Conservation (phyloP, 2,797 vertebrate genomes). For the Malurus leucopterus region DNA sequence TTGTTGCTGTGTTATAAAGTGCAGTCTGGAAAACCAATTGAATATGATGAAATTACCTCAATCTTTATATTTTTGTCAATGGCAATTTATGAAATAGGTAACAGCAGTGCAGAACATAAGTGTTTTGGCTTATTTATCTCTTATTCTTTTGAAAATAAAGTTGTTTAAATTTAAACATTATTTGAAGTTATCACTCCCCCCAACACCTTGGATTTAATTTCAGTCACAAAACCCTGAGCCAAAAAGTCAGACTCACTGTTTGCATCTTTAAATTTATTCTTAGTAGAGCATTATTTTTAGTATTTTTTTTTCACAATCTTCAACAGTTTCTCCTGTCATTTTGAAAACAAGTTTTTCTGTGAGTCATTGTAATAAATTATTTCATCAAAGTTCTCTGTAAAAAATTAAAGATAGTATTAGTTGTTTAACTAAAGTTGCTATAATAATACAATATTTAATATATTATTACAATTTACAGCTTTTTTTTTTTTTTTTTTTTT, state of each 20-base stretch:
- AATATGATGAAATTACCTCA: neutral
- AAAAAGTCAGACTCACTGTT: constrained; percentile 62
- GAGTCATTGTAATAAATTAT: constrained; percentile 85
- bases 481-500: constrained; percentile 19
- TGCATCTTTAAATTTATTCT: constrained; percentile 87
- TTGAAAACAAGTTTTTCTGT: constrained; percentile 85
- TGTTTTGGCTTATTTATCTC: neutral
- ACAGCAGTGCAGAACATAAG: neutral
- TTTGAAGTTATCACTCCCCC: neutral
- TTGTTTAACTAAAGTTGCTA: constrained; percentile 86
- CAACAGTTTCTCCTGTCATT: constrained; percentile 80
- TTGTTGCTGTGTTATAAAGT: neutral
- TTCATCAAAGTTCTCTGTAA: constrained; percentile 87
- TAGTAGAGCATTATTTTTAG: constrained; percentile 82
- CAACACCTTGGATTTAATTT: neutral
- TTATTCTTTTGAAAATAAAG: neutral
- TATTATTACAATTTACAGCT: constrained; percentile 78
- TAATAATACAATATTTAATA: constrained; percentile 87
- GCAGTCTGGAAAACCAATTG: neutral
- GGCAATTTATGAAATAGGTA: neutral
- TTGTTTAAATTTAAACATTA: neutral
- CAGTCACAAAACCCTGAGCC: neutral
- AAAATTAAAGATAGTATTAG: constrained; percentile 83
- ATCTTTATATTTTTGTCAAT: neutral
- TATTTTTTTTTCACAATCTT: constrained; percentile 75